A percentile compares a stretch with the other conserved stretches of the same genome.
phyloP scores from a whole-genome alignment of 2,797 vertebrate genomes.

The Pangasius larnaudii region DNA sequence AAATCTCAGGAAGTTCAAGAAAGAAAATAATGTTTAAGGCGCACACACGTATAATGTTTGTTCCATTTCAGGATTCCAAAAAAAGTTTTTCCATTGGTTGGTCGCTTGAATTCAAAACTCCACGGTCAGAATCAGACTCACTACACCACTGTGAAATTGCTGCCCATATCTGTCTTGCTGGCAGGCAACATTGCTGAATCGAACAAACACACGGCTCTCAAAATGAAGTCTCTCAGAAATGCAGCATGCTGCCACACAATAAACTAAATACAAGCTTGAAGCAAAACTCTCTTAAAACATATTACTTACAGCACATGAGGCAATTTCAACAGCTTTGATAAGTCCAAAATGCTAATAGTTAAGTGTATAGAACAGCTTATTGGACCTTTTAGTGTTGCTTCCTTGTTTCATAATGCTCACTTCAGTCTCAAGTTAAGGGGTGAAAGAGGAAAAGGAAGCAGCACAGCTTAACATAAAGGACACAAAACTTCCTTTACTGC shows the following conservation, averaged over 20 bases:
- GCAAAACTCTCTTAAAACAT: slow-evolving; percentile 24
- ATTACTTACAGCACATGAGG: slow-evolving; percentile 22
- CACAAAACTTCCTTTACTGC: slow-evolving; percentile 57
- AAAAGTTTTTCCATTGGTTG: slow-evolving; percentile 28
- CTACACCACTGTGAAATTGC: slow-evolving; percentile 46
- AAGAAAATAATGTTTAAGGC: slow-evolving; percentile 17
- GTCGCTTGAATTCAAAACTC: slow-evolving; percentile 31
- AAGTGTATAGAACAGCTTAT: slow-evolving; percentile 8
- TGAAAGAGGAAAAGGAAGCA: slow-evolving; percentile 62
- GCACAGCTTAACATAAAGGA: slow-evolving; percentile 53
- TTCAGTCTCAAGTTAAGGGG: slow-evolving; percentile 47
- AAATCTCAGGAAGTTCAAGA: slow-evolving; percentile 19
- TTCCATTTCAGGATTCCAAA: slow-evolving; percentile 48
- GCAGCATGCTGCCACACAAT: slow-evolving; percentile 32
- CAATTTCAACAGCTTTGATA: neutral
- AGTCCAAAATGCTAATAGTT: slow-evolving; percentile 23
- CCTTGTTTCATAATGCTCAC: slow-evolving; percentile 34
- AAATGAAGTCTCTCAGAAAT: slow-evolving; percentile 44
- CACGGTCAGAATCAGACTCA: slow-evolving; percentile 45
- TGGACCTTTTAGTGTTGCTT: slow-evolving; percentile 22
- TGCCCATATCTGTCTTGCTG: slow-evolving; percentile 41
- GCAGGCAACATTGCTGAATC: slow-evolving; percentile 36
- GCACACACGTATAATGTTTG: slow-evolving; percentile 18
- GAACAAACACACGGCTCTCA: slow-evolving; percentile 25
- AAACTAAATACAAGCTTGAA: slow-evolving; percentile 28